These are phyloP conservation scores for Microcebus tavaratra DNA, from an alignment of 2,113 vertebrate species.

Conservation along the genomic window DNA sequence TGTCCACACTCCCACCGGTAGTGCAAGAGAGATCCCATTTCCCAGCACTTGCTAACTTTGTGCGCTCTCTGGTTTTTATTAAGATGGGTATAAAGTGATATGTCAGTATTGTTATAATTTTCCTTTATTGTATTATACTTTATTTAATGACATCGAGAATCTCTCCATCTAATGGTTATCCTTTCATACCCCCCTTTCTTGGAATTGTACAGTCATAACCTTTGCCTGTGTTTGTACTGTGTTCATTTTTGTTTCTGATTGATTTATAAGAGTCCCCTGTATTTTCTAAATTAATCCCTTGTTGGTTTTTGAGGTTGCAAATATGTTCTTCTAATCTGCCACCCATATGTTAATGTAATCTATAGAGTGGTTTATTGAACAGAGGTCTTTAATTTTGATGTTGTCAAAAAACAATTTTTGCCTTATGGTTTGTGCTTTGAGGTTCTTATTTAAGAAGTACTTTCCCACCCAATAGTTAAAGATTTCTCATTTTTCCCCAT, in stretches of 20 bases:
- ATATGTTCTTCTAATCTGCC: conserved; percentile 52
- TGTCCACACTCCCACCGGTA: neutral
- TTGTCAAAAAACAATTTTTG: conserved; percentile 49
- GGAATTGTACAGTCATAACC: neutral
- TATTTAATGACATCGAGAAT: neutral
- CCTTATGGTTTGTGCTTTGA: conserved; percentile 49
- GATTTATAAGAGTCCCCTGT: conserved; percentile 17
- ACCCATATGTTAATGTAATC: conserved; percentile 49
- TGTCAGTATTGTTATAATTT: neutral
- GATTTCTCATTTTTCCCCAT: neutral
- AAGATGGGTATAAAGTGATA: neutral
- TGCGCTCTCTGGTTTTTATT: neutral
- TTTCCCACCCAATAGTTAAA: neutral
- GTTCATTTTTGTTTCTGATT: conserved; percentile 33
- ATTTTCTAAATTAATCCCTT: conserved; percentile 54
- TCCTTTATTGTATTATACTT: neutral
- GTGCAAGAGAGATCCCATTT: neutral
- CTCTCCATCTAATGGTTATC: neutral
- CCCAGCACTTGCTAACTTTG: neutral
- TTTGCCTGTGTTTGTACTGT: neutral
- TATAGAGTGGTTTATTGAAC: neutral
- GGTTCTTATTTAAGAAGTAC: conserved; percentile 31
- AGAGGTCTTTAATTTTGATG: conserved; percentile 64
- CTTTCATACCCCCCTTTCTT: neutral
- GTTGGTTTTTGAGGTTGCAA: conserved; percentile 49